Evolutionary conservation across 2,888 invertebrate genomes (phyloP), one percentile per base, ranked within the genome.

Genomic region (Meliscaeva auricollis): DNA sequence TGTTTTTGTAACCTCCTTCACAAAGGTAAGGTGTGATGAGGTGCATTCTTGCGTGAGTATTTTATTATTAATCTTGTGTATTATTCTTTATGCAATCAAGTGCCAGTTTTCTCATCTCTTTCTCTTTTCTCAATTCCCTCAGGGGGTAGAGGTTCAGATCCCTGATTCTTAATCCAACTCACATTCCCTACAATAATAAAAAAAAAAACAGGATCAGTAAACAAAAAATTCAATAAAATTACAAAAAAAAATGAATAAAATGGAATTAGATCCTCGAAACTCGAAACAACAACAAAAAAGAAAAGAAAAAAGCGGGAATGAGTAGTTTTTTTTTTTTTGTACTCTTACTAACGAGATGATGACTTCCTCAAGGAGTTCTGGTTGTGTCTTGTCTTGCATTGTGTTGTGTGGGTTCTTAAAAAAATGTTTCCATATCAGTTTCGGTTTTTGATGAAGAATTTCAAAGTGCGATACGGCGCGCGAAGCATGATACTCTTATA

Each of bases 341-440:
- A 26, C 26, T 26, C 26, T 50, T 75, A 9, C 38, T 38, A 80
- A 75, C 75, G 80, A 84, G 60, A 60, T 85, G 80, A 81, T 85
- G 81, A 81, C 85, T 85, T 85, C 81, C 85, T 85, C 85, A 77
- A 85, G 84, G 75, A 85, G 84, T 64, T 60, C n/a, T 60, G n/a
- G n/a, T 52, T 6, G 20, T 48, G 0, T 17, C 4, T 1, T n/a
- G n/a, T n/a, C n/a, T n/a, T n/a, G n/a, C n/a, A n/a, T n/a, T n/a
- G n/a, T n/a, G n/a, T 26, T 26, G 76, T 84, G 70, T 80, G 75
- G 75, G 84, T 48, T 84, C 54, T 54, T 30, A 52, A 52, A 62
- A 69, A 9, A n/a, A n/a, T n/a, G n/a, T 66, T n/a, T 41, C 17
- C 4, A 6, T 38, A 8, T 38, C 38, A 38, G 6, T 26, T 50